These are phyloP conservation scores for Argyrosomus regius DNA, from an alignment of 2,797 vertebrate genomes.

Conservation along the genomic window DNA sequence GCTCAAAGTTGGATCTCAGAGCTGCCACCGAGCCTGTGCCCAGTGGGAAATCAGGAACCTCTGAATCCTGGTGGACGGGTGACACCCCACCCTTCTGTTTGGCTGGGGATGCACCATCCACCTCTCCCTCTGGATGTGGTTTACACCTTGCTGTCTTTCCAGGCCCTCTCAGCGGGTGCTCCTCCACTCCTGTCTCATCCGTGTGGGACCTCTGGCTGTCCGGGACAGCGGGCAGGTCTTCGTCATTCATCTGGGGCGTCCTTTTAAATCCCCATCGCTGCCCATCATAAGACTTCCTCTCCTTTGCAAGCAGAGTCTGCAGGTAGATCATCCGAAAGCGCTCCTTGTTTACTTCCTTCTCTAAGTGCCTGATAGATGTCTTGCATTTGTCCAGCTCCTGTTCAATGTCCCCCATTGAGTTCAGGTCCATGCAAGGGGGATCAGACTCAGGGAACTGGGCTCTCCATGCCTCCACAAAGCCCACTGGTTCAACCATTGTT, in stretches of 20 bases:
- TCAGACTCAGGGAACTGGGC: slow-evolving; percentile 97
- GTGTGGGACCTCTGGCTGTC: slow-evolving; percentile 49
- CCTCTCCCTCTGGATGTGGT: slow-evolving; percentile 79
- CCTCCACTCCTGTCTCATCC: slow-evolving; percentile 50
- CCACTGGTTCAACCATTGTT: slow-evolving; percentile 94
- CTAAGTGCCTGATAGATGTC: slow-evolving; percentile 92
- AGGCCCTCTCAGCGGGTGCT: slow-evolving; percentile 49
- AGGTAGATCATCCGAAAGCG: slow-evolving; percentile 99
- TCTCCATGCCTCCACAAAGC: slow-evolving; percentile 97
- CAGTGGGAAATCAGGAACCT: slow-evolving; percentile 79
- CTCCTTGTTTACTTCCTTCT: slow-evolving; percentile 98
- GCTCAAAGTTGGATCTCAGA: slow-evolving; percentile 94
- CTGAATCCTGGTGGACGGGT: slow-evolving; percentile 77
- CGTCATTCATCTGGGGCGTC: slow-evolving; percentile 75
- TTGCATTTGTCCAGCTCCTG: slow-evolving; percentile 97
- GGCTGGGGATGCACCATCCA: slow-evolving; percentile 83
- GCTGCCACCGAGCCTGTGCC: slow-evolving; percentile 92
- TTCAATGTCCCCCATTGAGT: slow-evolving; percentile 92
- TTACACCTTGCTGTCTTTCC: slow-evolving; percentile 81
- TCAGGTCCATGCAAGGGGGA: slow-evolving; percentile 96
- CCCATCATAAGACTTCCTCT: slow-evolving; percentile 95
- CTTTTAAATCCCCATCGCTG: slow-evolving; percentile 95
- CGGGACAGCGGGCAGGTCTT: slow-evolving; percentile 50
- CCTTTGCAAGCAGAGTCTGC: slow-evolving; percentile 97
- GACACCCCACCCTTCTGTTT: slow-evolving; percentile 83